phyloP scores from a whole-genome alignment of 2,797 vertebrate genomes.

The Pelodytes ibericus region DNA sequence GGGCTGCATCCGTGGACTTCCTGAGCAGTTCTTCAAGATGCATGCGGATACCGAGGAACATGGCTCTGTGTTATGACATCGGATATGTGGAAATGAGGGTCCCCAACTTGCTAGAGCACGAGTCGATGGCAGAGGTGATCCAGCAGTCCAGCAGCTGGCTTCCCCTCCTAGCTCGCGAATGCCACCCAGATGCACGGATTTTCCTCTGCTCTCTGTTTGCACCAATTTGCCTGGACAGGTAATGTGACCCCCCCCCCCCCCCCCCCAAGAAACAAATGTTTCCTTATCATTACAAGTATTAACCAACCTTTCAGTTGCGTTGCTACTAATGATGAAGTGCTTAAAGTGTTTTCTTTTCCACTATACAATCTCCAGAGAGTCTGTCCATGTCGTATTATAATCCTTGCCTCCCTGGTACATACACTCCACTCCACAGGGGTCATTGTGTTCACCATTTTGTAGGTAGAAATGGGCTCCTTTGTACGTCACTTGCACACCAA shows the following conservation, averaged over 20 bases:
- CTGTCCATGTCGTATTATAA: no score
- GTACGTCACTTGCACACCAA: constrained; percentile 26
- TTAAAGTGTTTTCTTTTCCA: no score
- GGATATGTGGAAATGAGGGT: constrained; percentile 83
- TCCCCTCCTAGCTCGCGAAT: constrained; percentile 81
- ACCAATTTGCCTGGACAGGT: constrained; percentile 87
- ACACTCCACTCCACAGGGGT: no score
- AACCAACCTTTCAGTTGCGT: no score
- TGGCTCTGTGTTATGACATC: constrained; percentile 83
- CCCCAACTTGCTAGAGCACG: constrained; percentile 83
- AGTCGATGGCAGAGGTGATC: constrained; percentile 79
- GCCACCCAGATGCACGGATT: constrained; percentile 81
- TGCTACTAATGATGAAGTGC: no score
- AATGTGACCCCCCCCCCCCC: no score
- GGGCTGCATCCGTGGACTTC: constrained; percentile 50
- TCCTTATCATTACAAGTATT: no score
- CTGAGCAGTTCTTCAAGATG: constrained; percentile 75
- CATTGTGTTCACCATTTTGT: not conserved
- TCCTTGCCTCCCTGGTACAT: not conserved
- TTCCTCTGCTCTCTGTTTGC: constrained; percentile 88
- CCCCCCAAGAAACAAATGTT: no score
- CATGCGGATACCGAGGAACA: constrained; percentile 71
- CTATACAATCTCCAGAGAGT: no score
- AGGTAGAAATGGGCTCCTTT: not conserved
- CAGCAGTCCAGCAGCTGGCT: constrained; percentile 86